Evolutionary conservation across 2,888 invertebrate genomes (phyloP), one percentile per base, ranked within the genome.

Genomic region (Cephalotes varians): DNA sequence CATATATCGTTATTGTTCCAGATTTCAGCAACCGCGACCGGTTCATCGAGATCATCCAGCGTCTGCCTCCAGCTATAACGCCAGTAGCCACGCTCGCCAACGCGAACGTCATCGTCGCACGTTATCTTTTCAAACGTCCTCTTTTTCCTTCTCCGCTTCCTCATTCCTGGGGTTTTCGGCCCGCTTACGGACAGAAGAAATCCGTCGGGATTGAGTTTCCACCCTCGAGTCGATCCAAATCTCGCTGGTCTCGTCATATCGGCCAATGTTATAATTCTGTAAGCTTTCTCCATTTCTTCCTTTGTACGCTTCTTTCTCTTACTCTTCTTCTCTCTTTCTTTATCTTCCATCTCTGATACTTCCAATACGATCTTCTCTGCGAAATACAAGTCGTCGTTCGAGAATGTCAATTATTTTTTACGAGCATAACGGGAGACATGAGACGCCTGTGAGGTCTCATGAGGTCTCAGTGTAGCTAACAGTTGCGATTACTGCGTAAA

Each of bases 221-320:
- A 82, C 9, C 71, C 65, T 85, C 71, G 82, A 84, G 37, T 85
- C 60, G 76, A 82, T 82, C 85, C 62, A 73, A 81, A 85, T 85
- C 87, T 89, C 87, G 85, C 82, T 85, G 83, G 58, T 86, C 85
- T 87, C 87, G 81, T 85, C 84, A 64, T 73, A 80, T 82, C 81
- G 54, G 34, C 21, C 60, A 81, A 71, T 62, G 7, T 69, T 34
- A 44, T 69, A 77, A 28, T 69, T 31, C 21, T 54, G 37, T 65
- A 76, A 76, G 62, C 62, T 73, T 47, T 44, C 47, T 34, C 31
- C 21, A 62, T 34, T 65, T 51, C 37, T 65, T 49, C n/a, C 25
- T 37, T 37, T 31, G 18, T 51, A 28, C 2, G 4, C 21, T 49
- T 73, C 15, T 64, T 18, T n/a, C 58, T 31, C 9, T n/a, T 10